Base-by-base conservation (phyloP, 2,888 invertebrate species). In the Suillia variegata region DNA sequence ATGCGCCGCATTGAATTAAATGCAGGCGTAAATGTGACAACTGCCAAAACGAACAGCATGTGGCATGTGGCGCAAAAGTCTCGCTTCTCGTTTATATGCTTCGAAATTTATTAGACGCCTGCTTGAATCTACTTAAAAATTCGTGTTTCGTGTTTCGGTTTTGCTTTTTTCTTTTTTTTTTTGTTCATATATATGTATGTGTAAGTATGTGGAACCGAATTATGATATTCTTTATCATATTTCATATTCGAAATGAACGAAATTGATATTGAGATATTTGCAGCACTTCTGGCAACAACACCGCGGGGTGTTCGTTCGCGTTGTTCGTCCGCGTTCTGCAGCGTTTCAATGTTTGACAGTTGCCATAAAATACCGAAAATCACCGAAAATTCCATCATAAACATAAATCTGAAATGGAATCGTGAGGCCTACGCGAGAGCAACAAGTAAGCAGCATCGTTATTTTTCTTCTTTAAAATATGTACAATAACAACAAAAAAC, bases 21-120 rank as follows among this genome's bases (percentile, higher is more conserved):
- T 17, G 45, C 45, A 45, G 20, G 45, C 20, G 45, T 45, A 18
- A 45, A 45, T 45, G 45, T 45, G 45, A 17, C 45, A 45, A 45
- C 45, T 45, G 45, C 45, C 45, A 20, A 45, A 45, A 20, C 17
- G 4, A 20, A 18, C 45, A 45, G 45, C 45, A 20, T 45, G 45
- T 5, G 45, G 45, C 45, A 18, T 5, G 17, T 4, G 13, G 18
- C 18, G 15, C 38, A 38, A 38, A 38, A 38, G 3, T n/a, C 38
- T n/a, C 10, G 17, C 45, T 20, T 45, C 45, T 17, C 6, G 6
- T 18, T 17, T 38, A 38, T 12, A 31, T 31, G 31, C 38, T 38
- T n/a, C 3, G 4, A 13, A 38, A 38, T 38, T 38, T 4, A n/a
- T 10, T 26, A 6, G 5, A 26, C 26, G n/a, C n/a, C n/a, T n/a